Evolutionary conservation across 2,888 invertebrate species (phyloP), one percentile per base, ranked within the genome.

Genomic region (Agonum fuliginosum): DNA sequence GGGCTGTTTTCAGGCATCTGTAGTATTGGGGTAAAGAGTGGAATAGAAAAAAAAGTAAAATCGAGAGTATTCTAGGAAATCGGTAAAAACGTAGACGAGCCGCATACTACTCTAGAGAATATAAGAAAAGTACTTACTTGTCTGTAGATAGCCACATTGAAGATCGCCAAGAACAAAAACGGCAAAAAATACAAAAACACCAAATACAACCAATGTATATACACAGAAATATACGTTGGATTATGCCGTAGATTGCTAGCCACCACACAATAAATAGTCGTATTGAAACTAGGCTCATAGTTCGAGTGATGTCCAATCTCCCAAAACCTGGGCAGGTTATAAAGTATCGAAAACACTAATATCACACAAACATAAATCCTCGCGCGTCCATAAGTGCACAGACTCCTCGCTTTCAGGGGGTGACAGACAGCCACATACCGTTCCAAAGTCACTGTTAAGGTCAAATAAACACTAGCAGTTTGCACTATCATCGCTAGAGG

Each of bases 141-240:
- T 81, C 91, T 89, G 87, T 96, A 97, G 84, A 99, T 98, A 85
- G 95, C 93, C 77, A 93, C 91, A 88, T 99, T 99, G 83, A 98
- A 92, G 79, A 95, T 92, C 58, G 97, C 95, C 81, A 98, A 90
- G 79, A 94, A 93, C 74, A 93, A 89, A 86, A 99, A 96, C 1
- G 99, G 99, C 82, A 98, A 91, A 82, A 97, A 91, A 87, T 98
- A 97, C 91, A 97, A 96, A 83, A 98, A 94, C 80, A 98, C 90
- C 83, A 98, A 91, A 87, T 98, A 98, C 88, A 97, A 90, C 95
- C 97, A 97, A 85, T 97, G 94, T 80, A 97, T 95, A 88, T 98
- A 99, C 46, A 97, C 90, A 41, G 92, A 91, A 78, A 94, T 92
- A 88, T 97, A 98, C 0, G 91, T 87, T 20, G 89, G 88, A 85